Evolutionary conservation across 2,797 vertebrate genomes (phyloP).

Genomic region (Limosa lapponica): DNA sequence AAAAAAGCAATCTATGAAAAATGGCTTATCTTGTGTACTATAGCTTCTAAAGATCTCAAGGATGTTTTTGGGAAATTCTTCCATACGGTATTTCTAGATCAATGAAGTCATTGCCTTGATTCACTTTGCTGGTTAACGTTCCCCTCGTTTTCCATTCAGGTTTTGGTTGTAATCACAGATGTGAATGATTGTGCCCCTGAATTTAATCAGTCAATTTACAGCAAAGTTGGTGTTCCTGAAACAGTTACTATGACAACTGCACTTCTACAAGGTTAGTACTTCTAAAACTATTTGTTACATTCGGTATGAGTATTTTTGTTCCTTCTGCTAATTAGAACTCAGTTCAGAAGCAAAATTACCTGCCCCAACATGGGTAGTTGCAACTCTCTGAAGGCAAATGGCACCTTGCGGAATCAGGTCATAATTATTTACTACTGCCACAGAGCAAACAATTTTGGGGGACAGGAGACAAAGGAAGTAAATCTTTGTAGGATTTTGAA

Average conservation of each 20-base stretch:
- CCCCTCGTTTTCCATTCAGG: conserved; percentile 69
- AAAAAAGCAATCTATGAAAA: conserved; percentile 44
- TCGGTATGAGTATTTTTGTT: background rate
- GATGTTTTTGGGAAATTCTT: conserved; percentile 31
- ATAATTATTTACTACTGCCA: background rate
- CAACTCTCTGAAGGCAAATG: background rate
- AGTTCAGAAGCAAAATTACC: background rate
- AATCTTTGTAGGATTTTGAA: background rate
- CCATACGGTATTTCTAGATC: background rate
- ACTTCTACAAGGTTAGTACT: conserved; percentile 86
- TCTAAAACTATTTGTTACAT: background rate
- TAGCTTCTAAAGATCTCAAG: conserved; percentile 21
- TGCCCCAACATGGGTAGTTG: background rate
- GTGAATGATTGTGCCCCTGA: conserved; percentile 89
- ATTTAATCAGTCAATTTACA: conserved; percentile 90
- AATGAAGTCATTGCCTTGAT: background rate
- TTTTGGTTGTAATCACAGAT: conserved; percentile 85
- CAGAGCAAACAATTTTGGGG: background rate
- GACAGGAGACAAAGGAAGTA: background rate
- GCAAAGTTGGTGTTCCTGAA: conserved; percentile 86
- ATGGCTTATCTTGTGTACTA: background rate
- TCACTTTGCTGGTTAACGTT: background rate
- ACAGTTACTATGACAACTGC: conserved; percentile 88
- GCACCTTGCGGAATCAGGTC: background rate
- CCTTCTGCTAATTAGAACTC: background rate